A percentile compares a stretch with the other conserved stretches of the same genome.
Evolutionary conservation across 2,888 invertebrate genomes (phyloP).

Genomic region (Diarsia mendica): DNA sequence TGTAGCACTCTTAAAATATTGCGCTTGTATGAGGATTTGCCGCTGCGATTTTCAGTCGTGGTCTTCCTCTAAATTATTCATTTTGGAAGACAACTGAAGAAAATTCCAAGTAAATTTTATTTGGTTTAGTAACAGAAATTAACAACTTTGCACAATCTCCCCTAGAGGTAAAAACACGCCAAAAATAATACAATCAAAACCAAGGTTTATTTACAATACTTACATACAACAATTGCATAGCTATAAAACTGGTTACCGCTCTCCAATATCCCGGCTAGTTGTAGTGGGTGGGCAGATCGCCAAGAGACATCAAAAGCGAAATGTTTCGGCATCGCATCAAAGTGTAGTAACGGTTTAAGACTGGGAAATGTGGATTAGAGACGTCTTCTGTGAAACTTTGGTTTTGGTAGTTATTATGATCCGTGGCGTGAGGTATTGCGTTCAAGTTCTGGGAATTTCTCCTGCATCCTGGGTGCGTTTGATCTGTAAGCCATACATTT

Average conservation of each 20-base stretch:
- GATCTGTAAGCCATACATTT: no score
- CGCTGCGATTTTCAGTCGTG: no score
- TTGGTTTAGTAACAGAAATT: neutral
- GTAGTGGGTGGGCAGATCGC: slow-evolving; percentile 34
- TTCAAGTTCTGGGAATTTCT: neutral
- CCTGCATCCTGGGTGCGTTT: no score
- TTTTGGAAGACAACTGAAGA: no score
- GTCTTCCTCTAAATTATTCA: no score
- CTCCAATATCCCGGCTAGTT: slow-evolving; percentile 14
- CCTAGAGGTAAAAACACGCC: neutral
- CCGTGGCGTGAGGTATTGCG: neutral
- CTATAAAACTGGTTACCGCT: slow-evolving; percentile 23
- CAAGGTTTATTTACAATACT: slow-evolving; percentile 26
- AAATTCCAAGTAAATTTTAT: no score
- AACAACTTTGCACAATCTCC: neutral
- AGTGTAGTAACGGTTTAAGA: slow-evolving; percentile 9
- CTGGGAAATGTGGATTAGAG: slow-evolving; percentile 13
- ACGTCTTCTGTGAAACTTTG: neutral
- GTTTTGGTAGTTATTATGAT: neutral
- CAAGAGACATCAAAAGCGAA: slow-evolving; percentile 50
- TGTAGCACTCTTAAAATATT: no score
- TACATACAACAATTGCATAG: slow-evolving; percentile 14
- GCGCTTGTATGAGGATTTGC: no score
- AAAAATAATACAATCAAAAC: slow-evolving; percentile 12
- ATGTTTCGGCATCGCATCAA: slow-evolving; percentile 28